Conservation (phyloP, 2,888 invertebrate species). For the Linhomoeus sp. region DNA sequence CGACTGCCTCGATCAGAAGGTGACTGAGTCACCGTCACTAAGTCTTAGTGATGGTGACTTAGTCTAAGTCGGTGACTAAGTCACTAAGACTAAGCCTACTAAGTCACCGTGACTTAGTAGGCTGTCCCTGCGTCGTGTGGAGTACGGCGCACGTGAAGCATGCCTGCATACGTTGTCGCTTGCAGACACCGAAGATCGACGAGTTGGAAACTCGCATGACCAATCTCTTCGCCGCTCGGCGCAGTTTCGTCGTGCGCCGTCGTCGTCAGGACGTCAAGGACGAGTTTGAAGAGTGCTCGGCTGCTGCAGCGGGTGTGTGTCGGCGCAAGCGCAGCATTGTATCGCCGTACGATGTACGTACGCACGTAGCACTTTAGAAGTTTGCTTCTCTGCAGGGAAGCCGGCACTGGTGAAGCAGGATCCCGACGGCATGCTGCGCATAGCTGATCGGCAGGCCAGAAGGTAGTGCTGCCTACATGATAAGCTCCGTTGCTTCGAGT, state of each 20-base stretch:
- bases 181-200: neutral
- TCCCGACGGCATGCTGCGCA: slow-evolving; percentile 4
- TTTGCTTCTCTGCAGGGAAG: too few relatives aligned
- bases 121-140: slow-evolving; percentile 5
- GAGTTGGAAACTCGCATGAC: slow-evolving; percentile 53
- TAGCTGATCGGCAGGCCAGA: slow-evolving; percentile 7
- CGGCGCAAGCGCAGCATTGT: slow-evolving; percentile 6
- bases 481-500: too few relatives aligned
- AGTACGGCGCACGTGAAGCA: neutral
- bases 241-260: slow-evolving; percentile 52
- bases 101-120: too few relatives aligned
- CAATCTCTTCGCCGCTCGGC: slow-evolving; percentile 44
- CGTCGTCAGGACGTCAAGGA: slow-evolving; percentile 74
- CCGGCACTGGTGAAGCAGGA: too few relatives aligned
- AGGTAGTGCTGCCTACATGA: too few relatives aligned
- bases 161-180: slow-evolving; percentile 4
- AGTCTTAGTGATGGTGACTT: too few relatives aligned
- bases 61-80: too few relatives aligned
- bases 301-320: slow-evolving; percentile 26
- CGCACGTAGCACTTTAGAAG: too few relatives aligned
- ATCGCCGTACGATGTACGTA: too few relatives aligned
- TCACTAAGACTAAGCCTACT: too few relatives aligned
- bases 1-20: slow-evolving; percentile 93
- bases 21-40: too few relatives aligned
- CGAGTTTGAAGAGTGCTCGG: slow-evolving; percentile 70